Conservation (phyloP, 2,797 vertebrate species). For the Falco concolor region DNA sequence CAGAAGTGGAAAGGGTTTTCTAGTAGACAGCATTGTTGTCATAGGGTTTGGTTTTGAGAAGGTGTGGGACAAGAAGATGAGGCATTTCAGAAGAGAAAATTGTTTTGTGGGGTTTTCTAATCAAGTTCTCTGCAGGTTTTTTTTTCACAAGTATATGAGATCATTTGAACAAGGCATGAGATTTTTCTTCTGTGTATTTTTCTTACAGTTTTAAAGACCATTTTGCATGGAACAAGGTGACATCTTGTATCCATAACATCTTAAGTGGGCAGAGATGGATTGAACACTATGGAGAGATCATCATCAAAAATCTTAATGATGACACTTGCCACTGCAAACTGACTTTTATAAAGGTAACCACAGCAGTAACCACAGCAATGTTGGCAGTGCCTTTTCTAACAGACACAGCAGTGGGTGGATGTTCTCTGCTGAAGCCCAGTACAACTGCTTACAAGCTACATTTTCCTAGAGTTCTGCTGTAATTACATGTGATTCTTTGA, state of each 20-base stretch:
- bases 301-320: slow-evolving; percentile 86
- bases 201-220: slow-evolving; percentile 86
- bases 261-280: slow-evolving; percentile 97
- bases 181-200: neutral
- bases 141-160: neutral
- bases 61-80: neutral
- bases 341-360: slow-evolving; percentile 90
- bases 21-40: neutral
- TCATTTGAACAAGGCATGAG: neutral
- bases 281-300: slow-evolving; percentile 97
- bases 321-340: slow-evolving; percentile 91
- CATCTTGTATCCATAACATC: slow-evolving; percentile 97
- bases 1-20: neutral
- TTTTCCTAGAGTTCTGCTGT: neutral
- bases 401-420: neutral
- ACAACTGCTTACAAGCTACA: neutral
- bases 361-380: neutral
- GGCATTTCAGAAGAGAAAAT: neutral
- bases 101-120: neutral
- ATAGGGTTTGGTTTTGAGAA: neutral
- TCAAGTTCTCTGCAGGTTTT: neutral
- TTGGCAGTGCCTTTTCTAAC: neutral
- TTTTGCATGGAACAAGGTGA: slow-evolving; percentile 98
- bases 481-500: neutral
- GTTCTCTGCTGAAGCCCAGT: neutral